Percentiles rank a stretch among this genome's conserved stretches.
Evolutionary conservation across 92 coral and sea anemone species (phyloP).

Genomic region (Porites rus): DNA sequence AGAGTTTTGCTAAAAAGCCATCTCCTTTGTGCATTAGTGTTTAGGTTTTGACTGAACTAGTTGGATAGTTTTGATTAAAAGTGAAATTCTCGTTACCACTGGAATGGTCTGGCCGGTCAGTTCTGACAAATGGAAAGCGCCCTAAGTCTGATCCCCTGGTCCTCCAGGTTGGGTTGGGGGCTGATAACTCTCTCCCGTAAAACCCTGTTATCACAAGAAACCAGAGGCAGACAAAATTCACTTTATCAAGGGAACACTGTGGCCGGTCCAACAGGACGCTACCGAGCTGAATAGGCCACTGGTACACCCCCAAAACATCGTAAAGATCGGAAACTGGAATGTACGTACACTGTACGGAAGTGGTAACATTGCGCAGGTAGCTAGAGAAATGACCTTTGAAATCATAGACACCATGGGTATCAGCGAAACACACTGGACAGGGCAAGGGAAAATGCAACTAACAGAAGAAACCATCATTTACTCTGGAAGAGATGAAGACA

Average conservation of each 20-base stretch:
- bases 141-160: no score
- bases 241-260: slow-evolving; percentile 26
- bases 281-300: slow-evolving; percentile 18
- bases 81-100: no score
- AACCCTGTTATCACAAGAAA: slow-evolving; percentile 14
- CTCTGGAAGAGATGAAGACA: slow-evolving; percentile 53
- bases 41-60: no score
- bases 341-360: slow-evolving; percentile 50
- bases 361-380: slow-evolving; percentile 52
- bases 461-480: slow-evolving; percentile 30
- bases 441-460: slow-evolving; percentile 32
- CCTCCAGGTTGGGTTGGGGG: no score
- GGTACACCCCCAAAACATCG: slow-evolving; percentile 44
- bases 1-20: no score
- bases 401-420: slow-evolving; percentile 34
- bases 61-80: no score
- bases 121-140: no score
- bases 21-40: no score
- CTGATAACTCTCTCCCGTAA: no score
- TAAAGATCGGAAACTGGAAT: slow-evolving; percentile 59
- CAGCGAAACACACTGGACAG: slow-evolving; percentile 46
- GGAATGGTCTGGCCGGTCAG: no score
- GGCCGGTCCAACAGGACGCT: slow-evolving; percentile 40
- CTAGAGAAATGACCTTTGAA: slow-evolving; percentile 45
- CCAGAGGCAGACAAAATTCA: slow-evolving; percentile 45